Conservation (phyloP, 1,140 invertebrate species). For the Adoxophyes honmai region DNA sequence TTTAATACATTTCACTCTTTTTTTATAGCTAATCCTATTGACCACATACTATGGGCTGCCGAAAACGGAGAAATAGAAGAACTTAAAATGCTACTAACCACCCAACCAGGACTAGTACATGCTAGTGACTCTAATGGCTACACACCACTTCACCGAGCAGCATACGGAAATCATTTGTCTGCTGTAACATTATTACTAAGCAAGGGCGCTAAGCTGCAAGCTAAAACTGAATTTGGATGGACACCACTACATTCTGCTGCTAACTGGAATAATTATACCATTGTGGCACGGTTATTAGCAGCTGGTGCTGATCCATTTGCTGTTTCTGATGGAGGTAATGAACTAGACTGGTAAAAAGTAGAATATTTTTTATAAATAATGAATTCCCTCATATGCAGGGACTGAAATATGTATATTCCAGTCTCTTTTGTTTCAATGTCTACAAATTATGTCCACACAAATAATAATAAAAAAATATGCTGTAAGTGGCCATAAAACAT, state of each 20-base stretch:
- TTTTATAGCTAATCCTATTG: slow-evolving; percentile 80
- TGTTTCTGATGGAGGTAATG: slow-evolving; percentile 85
- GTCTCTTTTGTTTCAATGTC: too few species aligned
- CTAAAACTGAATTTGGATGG: slow-evolving; percentile 92
- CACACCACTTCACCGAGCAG: slow-evolving; percentile 87
- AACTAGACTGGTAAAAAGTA: too few species aligned
- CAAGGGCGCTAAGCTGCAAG: slow-evolving; percentile 85
- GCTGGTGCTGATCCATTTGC: slow-evolving; percentile 94
- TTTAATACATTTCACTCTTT: slow-evolving; percentile 16
- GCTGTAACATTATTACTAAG: slow-evolving; percentile 87
- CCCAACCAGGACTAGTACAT: slow-evolving; percentile 81
- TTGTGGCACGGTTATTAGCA: slow-evolving; percentile 85
- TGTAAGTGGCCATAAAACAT: too few species aligned
- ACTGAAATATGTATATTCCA: too few species aligned
- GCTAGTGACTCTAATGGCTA: slow-evolving; percentile 92
- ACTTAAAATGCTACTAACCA: slow-evolving; percentile 80
- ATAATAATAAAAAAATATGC: too few species aligned
- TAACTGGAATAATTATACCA: slow-evolving; percentile 92
- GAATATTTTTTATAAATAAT: too few species aligned
- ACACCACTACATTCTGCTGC: slow-evolving; percentile 94
- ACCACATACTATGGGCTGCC: slow-evolving; percentile 88
- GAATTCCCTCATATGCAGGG: too few species aligned
- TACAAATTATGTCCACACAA: too few species aligned
- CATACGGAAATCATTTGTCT: slow-evolving; percentile 90
- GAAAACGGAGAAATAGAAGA: slow-evolving; percentile 86